Conservation (phyloP, 2,888 invertebrate species). For the Danaus chrysippus region DNA sequence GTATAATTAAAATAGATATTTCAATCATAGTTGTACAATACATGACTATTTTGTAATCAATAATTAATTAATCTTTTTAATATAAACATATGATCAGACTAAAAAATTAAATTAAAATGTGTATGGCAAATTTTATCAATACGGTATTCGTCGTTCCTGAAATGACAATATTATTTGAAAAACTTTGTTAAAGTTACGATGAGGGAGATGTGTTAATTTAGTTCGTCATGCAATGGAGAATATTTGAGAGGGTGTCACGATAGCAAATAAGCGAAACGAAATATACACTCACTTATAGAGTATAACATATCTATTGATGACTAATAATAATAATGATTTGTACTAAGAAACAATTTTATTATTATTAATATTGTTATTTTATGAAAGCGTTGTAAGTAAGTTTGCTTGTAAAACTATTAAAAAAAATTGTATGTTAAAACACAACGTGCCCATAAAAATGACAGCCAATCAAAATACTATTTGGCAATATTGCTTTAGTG, state of each 20-base stretch:
- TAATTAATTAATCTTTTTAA: neutral
- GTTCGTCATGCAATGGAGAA: constrained; percentile 69
- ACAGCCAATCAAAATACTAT: too few relatives aligned
- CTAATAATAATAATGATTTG: neutral
- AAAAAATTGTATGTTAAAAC: too few relatives aligned
- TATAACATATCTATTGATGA: neutral
- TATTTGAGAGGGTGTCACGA: constrained; percentile 36
- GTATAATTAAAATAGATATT: neutral
- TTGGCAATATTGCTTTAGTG: too few relatives aligned
- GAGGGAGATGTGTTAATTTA: constrained; percentile 69
- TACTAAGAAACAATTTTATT: too few relatives aligned
- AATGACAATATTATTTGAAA: constrained; percentile 3
- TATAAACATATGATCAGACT: neutral
- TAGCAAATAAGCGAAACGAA: constrained; percentile 39
- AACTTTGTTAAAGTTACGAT: constrained; percentile 2
- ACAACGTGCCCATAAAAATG: too few relatives aligned
- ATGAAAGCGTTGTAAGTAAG: neutral
- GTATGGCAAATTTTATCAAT: neutral
- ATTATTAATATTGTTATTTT: neutral
- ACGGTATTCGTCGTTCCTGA: neutral
- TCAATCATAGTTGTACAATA: too few relatives aligned
- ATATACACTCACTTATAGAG: constrained; percentile 8
- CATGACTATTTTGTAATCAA: too few relatives aligned
- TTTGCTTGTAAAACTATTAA: neutral
- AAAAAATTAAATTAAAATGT: neutral